Conservation (phyloP, 2,113 vertebrate species). For the Spermophilus dauricus region DNA sequence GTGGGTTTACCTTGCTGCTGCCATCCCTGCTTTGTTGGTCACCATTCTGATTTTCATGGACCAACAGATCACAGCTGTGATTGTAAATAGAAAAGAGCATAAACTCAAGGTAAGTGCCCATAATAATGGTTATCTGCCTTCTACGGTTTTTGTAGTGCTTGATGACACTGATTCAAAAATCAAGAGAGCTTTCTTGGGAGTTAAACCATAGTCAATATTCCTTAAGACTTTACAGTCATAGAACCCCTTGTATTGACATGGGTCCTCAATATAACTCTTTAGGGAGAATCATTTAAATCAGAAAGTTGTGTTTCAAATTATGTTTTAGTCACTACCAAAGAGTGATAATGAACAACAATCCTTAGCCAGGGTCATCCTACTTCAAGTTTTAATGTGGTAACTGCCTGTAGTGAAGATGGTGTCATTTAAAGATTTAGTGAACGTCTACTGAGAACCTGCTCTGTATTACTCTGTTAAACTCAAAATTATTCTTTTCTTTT, state of each 20-base stretch:
- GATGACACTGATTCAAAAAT: not conserved
- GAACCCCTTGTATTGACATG: not conserved
- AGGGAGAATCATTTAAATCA: not conserved
- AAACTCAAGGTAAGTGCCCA: slow-evolving; percentile 94
- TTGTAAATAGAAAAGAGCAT: slow-evolving; percentile 99
- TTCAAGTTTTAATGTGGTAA: slow-evolving; percentile 42
- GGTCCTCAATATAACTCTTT: not conserved
- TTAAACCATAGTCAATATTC: not conserved
- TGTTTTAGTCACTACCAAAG: not conserved
- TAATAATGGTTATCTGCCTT: not conserved
- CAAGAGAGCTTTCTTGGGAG: not conserved
- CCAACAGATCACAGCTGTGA: slow-evolving; percentile 99
- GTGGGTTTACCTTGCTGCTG: slow-evolving; percentile 97
- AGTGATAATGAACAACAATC: not conserved
- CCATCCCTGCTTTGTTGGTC: slow-evolving; percentile 96
- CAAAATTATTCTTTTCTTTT: not conserved
- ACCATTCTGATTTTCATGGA: slow-evolving; percentile 99
- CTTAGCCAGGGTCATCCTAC: not conserved
- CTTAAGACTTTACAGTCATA: not conserved
- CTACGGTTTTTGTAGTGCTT: not conserved
- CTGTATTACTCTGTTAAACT: not conserved
- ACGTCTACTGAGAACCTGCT: not conserved
- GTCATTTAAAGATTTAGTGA: not conserved
- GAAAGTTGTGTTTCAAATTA: not conserved
- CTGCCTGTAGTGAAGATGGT: not conserved